Conservation (phyloP, 2,888 invertebrate species). For the Apocheima hispidaria region DNA sequence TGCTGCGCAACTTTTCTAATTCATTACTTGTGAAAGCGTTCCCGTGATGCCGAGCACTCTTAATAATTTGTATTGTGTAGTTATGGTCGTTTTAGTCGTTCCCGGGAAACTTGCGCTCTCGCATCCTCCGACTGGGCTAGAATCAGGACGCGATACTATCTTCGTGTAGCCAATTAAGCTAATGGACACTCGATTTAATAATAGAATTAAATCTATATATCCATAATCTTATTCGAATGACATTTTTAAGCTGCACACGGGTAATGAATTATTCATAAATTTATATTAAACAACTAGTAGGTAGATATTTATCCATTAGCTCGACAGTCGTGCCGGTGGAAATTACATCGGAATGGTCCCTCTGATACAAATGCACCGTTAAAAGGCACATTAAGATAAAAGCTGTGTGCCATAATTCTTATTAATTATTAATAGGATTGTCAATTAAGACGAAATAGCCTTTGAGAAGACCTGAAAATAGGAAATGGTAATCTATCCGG, state of each 20-base stretch:
- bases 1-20: slow-evolving; percentile 86
- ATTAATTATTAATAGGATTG: slow-evolving; percentile 82
- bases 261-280: slow-evolving; percentile 73
- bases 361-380: slow-evolving; percentile 78
- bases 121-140: slow-evolving; percentile 4
- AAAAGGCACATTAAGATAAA: slow-evolving; percentile 83
- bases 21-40: slow-evolving; percentile 86
- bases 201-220: slow-evolving; percentile 59
- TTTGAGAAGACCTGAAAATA: slow-evolving; percentile 75
- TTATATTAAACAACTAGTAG: slow-evolving; percentile 71
- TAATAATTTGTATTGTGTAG: slow-evolving; percentile 86
- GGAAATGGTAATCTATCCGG: slow-evolving; percentile 82
- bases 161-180: slow-evolving; percentile 55
- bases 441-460: slow-evolving; percentile 79
- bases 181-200: slow-evolving; percentile 63
- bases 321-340: slow-evolving; percentile 68
- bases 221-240: slow-evolving; percentile 56
- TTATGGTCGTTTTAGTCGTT: slow-evolving; percentile 66
- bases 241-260: slow-evolving; percentile 51
- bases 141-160: slow-evolving; percentile 30
- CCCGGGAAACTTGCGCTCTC: slow-evolving; percentile 33
- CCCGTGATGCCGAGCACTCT: slow-evolving; percentile 85
- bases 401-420: slow-evolving; percentile 80
- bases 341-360: slow-evolving; percentile 77
- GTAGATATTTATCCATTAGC: slow-evolving; percentile 80